Evolutionary conservation across 2,113 vertebrate genomes (phyloP), one percentile per base, ranked within the genome.

Genomic region (Elaphurus davidianus): DNA sequence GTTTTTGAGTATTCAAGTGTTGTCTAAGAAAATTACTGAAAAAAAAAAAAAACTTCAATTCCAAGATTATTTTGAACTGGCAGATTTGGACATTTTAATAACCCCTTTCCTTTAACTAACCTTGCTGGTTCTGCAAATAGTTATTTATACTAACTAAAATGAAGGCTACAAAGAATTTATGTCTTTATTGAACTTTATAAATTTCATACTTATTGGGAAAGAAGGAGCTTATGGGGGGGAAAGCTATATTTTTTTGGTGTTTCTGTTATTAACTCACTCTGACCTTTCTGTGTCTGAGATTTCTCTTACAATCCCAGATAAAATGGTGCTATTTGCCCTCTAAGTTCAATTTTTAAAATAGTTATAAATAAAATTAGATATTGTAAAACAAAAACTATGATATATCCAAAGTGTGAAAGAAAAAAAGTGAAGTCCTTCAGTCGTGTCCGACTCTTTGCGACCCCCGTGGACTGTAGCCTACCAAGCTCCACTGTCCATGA

Each of bases 1-100:
- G 97, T 83, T 97, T 98, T 94, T 59, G 50, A 97, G 97, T 97
- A 97, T 91, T 96, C 43, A 97, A 96, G 36, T 83, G 57, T 74
- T 91, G 55, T 94, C 93, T 97, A 93, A 93, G 60, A 97, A 97
- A 97, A 96, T 86, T 64, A 87, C 82, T 91, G 60, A 6, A 55
- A 95, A 97, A 85, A 79, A n/a, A 62, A 30, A 36, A 57, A 55
- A 67, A 36, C 62, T 95, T 71, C 76, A 94, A 91, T 91, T 67
- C 17, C 91, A 95, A 93, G 50, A 94, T 96, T 64, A 95, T 90
- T 97, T 93, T 94, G 40, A 98, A 90, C 64, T 87, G 40, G 33
- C 57, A 96, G 33, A 89, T 95, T 54, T 59, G 89, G 21, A 23
- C n/a, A 67, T 95, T 91, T 55, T 90, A 96, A 90, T 92, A 74